phyloP scores from a whole-genome alignment of 2,113 vertebrate species.

The Cebus imitator region DNA sequence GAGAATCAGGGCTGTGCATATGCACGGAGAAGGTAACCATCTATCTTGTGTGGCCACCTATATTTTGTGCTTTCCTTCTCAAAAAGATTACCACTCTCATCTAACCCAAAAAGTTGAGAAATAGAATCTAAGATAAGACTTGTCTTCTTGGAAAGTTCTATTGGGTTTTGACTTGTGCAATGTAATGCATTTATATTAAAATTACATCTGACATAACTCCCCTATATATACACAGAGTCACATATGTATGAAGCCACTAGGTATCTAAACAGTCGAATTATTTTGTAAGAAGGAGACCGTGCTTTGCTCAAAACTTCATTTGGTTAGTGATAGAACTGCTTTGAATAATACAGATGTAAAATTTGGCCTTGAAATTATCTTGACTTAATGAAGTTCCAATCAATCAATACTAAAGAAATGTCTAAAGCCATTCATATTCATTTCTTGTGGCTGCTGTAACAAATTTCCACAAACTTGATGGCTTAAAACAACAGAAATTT shows the following conservation, averaged over 20 bases:
- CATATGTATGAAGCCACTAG: not conserved
- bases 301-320: not conserved
- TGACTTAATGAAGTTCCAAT: not conserved
- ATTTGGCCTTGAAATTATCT: not conserved
- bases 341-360: not conserved
- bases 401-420: not conserved
- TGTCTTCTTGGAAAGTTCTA: not conserved
- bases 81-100: not conserved
- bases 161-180: not conserved
- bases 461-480: not conserved
- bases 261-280: not conserved
- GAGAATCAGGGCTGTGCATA: not conserved
- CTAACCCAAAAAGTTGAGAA: not conserved
- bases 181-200: not conserved
- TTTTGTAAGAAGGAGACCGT: not conserved
- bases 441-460: not conserved
- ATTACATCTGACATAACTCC: not conserved
- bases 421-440: not conserved
- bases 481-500: not conserved
- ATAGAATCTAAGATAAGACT: not conserved
- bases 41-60: not conserved
- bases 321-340: not conserved
- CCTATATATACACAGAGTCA: not conserved
- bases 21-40: not conserved
- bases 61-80: not conserved